A percentile compares a stretch with the other conserved stretches of the same genome.
Evolutionary conservation across 2,113 vertebrate species (phyloP).

Genomic region (Leptobrachium ailaonicum): DNA sequence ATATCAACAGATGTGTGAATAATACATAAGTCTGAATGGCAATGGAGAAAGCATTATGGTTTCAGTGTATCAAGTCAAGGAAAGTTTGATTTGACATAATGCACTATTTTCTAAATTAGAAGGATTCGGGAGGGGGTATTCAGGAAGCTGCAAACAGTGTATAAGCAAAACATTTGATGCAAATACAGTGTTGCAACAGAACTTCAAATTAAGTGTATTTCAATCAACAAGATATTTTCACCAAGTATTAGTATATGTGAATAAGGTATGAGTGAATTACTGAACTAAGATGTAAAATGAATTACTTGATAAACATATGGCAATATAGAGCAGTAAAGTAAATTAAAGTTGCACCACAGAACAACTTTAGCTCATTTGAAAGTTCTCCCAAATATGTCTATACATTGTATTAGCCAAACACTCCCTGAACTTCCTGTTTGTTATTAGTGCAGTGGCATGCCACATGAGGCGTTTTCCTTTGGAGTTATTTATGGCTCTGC

Average conservation of each 20-base stretch:
- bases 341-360: no score
- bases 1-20: constrained; percentile 51
- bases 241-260: not conserved
- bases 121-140: constrained; percentile 13
- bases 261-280: no score
- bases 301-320: no score
- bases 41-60: constrained; percentile 28
- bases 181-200: not conserved
- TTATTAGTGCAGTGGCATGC: no score
- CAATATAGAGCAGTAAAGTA: no score
- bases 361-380: no score
- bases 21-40: constrained; percentile 43
- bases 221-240: not conserved
- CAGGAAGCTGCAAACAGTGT: not conserved
- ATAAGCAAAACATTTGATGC: constrained; percentile 8
- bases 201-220: not conserved
- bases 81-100: constrained; percentile 7
- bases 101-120: constrained; percentile 23
- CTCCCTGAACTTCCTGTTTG: no score
- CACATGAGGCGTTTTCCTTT: no score
- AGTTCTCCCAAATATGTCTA: no score
- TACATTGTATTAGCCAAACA: no score
- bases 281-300: no score
- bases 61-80: constrained; percentile 35
- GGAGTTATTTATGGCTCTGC: no score